phyloP scores from a whole-genome alignment of 2,888 invertebrate genomes.

The Leptinotarsa haldemani region DNA sequence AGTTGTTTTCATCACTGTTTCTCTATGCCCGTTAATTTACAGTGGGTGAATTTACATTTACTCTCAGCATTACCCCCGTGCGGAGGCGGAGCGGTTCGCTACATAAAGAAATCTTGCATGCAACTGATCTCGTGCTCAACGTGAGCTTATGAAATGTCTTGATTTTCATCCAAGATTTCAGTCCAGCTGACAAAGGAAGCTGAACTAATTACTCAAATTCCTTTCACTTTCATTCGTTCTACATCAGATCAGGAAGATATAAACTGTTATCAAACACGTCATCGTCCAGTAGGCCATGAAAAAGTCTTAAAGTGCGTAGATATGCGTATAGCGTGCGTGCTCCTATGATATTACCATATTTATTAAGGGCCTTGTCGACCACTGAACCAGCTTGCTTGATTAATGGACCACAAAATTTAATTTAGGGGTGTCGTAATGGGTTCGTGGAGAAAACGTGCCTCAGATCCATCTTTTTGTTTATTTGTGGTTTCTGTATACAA shows the following conservation, averaged over 20 bases:
- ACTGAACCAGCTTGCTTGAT: conserved; percentile 51
- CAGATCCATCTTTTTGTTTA: conserved; percentile 40
- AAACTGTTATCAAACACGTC: conserved; percentile 18
- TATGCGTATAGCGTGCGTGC: conserved; percentile 50
- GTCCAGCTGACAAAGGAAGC: conserved; percentile 7
- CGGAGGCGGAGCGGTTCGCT: no score
- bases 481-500: conserved; percentile 23
- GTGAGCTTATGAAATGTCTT: no score
- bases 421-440: conserved; percentile 54
- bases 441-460: conserved; percentile 43
- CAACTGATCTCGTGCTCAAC: no score
- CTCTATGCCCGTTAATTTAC: no score
- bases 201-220: not conserved
- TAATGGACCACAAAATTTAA: conserved; percentile 57
- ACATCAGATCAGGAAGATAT: conserved; percentile 23
- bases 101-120: no score
- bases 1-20: no score
- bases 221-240: conserved; percentile 16
- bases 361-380: conserved; percentile 54
- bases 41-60: no score
- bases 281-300: conserved; percentile 28
- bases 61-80: no score
- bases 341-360: conserved; percentile 53
- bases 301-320: conserved; percentile 33
- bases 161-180: not conserved